Evolutionary conservation across 2,113 vertebrate genomes (phyloP).

Genomic region (Melanerpes aurifrons): DNA sequence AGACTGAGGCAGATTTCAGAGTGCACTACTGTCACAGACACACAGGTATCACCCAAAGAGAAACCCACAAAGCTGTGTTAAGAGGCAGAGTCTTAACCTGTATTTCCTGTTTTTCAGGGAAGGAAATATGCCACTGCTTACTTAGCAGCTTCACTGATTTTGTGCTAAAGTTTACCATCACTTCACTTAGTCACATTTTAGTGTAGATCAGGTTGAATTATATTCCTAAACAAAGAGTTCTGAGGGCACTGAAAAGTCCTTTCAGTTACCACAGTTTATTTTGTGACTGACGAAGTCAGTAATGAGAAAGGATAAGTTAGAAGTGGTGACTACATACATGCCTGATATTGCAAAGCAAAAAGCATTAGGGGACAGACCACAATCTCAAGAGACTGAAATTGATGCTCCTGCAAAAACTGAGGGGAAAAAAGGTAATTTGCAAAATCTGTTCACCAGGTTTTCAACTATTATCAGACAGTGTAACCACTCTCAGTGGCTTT

Average conservation of each 20-base stretch:
- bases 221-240: not conserved
- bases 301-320: not conserved
- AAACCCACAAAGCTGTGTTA: not conserved
- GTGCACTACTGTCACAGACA: not conserved
- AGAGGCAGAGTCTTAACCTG: slow-evolving; percentile 43
- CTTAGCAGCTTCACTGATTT: not conserved
- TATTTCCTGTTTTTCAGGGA: slow-evolving; percentile 55
- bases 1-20: not conserved
- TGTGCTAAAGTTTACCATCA: not conserved
- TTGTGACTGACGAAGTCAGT: not conserved
- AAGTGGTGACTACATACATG: not conserved
- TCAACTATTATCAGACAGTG: not conserved
- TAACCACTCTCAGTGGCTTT: not conserved
- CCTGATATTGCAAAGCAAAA: not conserved
- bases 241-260: not conserved
- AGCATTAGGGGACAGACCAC: not conserved
- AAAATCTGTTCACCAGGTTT: not conserved
- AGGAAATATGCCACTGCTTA: slow-evolving; percentile 16
- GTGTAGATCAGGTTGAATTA: not conserved
- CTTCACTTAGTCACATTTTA: not conserved
- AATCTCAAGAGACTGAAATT: not conserved
- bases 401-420: not conserved
- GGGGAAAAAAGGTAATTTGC: not conserved
- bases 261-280: not conserved
- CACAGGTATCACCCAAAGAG: not conserved